phyloP scores from a whole-genome alignment of 2,113 vertebrate genomes.

The Chroicocephalus ridibundus region DNA sequence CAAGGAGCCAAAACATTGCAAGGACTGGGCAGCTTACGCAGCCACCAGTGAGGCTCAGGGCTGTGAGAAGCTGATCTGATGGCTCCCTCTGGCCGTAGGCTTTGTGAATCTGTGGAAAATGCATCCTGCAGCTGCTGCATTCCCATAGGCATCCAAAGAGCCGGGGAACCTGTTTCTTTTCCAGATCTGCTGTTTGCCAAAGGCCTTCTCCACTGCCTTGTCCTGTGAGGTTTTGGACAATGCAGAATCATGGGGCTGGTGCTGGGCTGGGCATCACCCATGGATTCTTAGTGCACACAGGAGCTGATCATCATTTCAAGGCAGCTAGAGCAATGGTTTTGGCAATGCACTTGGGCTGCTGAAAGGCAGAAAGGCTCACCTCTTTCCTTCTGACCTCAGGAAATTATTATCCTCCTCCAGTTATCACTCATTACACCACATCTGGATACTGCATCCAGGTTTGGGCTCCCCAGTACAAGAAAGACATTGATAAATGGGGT shows the following conservation, averaged over 20 bases:
- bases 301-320: not conserved
- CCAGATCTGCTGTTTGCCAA: not conserved
- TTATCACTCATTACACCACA: not conserved
- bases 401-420: not conserved
- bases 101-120: not conserved
- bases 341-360: not conserved
- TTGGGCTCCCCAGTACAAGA: fast-evolving
- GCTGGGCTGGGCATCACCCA: not conserved
- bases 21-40: not conserved
- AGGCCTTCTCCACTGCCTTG: not conserved
- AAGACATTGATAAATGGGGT: not conserved
- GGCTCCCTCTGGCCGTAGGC: not conserved
- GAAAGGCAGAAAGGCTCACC: not conserved
- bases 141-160: not conserved
- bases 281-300: not conserved
- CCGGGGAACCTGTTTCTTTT: fast-evolving
- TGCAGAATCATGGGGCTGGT: not conserved
- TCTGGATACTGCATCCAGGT: not conserved
- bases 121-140: not conserved
- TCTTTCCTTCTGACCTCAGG: not conserved
- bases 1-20: not conserved
- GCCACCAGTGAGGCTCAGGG: not conserved
- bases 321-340: not conserved
- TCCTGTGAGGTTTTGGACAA: not conserved
- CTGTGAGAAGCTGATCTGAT: not conserved